Evolutionary conservation across 1,140 invertebrate genomes (phyloP), one percentile per base, ranked within the genome.

Genomic region (Drosophila pachea): DNA sequence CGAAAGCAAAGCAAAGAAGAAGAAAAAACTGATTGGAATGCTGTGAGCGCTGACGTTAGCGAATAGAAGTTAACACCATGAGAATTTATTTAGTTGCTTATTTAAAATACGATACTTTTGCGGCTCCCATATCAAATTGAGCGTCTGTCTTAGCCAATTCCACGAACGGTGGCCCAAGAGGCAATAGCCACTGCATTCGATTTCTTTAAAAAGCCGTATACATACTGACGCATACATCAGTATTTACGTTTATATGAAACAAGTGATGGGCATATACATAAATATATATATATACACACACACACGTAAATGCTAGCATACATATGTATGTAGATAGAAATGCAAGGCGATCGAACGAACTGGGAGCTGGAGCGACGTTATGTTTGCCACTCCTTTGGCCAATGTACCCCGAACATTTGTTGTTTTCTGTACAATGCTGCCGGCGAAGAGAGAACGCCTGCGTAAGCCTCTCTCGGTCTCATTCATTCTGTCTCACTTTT

Each of bases 361-460:
- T 55, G 59, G 52, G 47, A 6, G 35, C 35, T 42, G 40, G 12
- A 7, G 40, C 40, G 6, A 14, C n/a, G 40, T 42, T 42, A 12
- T 43, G 12, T 68, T 73, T 55, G 78, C 78, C 78, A 81, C 78
- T 81, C 78, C 78, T 81, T 81, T 83, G 74, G 72, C 58, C 61
- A 67, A 33, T 50, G 73, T 36, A 16, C 33, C 22, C 49, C 48
- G 22, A 33, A 52, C 32, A 12, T 35, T 35, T 66, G 43, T 66
- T 67, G 53, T 77, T 77, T 74, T 77, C 76, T 71, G 79, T 79
- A 70, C 9, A 16, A 63, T 72, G 76, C 72, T 75, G 56, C 47
- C 53, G 12, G 54, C 58, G 48, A 66, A 22, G 48, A 73, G 71
- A 50, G 61, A 42, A 66, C 48, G 68, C 31, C 48, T 70, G 68